Percentiles rank a stretch among this genome's conserved stretches.
phyloP scores from a whole-genome alignment of 1,140 invertebrate species.

The Anastrepha ludens region DNA sequence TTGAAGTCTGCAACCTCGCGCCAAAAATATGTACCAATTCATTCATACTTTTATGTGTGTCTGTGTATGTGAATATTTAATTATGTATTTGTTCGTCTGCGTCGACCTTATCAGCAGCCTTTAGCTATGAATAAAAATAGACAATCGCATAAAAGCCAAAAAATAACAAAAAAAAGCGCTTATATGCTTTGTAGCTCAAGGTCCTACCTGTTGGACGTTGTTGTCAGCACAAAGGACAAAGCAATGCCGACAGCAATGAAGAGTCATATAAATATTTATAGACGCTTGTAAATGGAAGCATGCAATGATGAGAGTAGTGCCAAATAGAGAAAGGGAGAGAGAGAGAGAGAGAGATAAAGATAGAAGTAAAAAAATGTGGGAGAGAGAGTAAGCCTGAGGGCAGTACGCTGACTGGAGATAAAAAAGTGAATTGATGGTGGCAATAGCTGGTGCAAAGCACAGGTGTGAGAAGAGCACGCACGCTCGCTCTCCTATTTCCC shows the following conservation, averaged over 20 bases:
- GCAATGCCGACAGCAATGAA: constrained; percentile 22
- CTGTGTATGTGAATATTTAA: neutral
- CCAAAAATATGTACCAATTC: neutral
- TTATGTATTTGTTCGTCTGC: neutral
- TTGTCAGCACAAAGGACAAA: constrained; percentile 42
- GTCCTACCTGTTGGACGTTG: constrained; percentile 39
- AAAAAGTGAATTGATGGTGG: too few species aligned
- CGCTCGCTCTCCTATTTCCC: neutral
- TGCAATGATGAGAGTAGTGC: neutral
- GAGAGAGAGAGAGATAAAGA: neutral
- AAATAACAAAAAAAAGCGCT: neutral
- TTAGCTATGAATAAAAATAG: constrained; percentile 40
- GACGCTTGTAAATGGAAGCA: neutral
- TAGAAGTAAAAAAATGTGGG: neutral
- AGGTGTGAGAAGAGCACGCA: neutral
- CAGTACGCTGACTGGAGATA: neutral
- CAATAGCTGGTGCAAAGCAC: neutral
- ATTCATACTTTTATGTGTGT: neutral
- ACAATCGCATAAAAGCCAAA: neutral
- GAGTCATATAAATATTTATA: neutral
- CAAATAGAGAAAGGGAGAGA: neutral
- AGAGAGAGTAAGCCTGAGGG: neutral
- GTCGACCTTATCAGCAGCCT: constrained; percentile 28
- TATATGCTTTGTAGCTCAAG: constrained; percentile 42
- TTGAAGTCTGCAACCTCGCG: neutral